These are phyloP conservation scores for Lasioglossum baleicum DNA, from an alignment of 1,140 invertebrate species.

Conservation along the genomic window DNA sequence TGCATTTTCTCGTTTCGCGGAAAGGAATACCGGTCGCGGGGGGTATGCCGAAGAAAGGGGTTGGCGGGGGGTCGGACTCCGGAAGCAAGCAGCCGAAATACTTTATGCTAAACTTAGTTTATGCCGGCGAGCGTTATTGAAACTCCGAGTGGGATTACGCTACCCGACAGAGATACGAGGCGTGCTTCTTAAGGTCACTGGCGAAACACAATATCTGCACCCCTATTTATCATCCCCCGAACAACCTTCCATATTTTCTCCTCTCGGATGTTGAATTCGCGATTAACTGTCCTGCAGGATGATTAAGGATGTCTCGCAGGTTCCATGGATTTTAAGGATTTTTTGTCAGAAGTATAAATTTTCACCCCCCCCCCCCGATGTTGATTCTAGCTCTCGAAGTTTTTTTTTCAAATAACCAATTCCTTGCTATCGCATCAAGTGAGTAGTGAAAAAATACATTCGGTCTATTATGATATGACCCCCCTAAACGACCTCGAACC, in stretches of 20 bases:
- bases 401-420: too few species aligned
- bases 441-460: too few species aligned
- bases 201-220: slow-evolving; percentile 66
- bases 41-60: too few species aligned
- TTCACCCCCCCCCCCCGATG: too few species aligned
- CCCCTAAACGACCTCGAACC: too few species aligned
- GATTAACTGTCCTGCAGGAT: too few species aligned
- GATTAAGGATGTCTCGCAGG: too few species aligned
- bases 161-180: slow-evolving; percentile 52
- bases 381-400: too few species aligned
- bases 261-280: background rate
- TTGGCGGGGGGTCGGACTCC: background rate
- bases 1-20: background rate
- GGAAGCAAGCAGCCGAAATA: slow-evolving; percentile 51
- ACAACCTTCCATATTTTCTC: background rate
- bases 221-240: slow-evolving; percentile 63
- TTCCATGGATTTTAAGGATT: too few species aligned
- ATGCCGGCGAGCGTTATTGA: slow-evolving; percentile 63
- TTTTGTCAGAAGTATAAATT: too few species aligned
- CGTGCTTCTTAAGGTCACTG: slow-evolving; percentile 52
- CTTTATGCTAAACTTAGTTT: slow-evolving; percentile 67
- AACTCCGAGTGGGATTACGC: slow-evolving; percentile 62
- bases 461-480: too few species aligned
- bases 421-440: too few species aligned
- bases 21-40: background rate